These are phyloP conservation scores for Cheirogaleus major DNA, from an alignment of 2,797 vertebrate species.

Conservation along the genomic window DNA sequence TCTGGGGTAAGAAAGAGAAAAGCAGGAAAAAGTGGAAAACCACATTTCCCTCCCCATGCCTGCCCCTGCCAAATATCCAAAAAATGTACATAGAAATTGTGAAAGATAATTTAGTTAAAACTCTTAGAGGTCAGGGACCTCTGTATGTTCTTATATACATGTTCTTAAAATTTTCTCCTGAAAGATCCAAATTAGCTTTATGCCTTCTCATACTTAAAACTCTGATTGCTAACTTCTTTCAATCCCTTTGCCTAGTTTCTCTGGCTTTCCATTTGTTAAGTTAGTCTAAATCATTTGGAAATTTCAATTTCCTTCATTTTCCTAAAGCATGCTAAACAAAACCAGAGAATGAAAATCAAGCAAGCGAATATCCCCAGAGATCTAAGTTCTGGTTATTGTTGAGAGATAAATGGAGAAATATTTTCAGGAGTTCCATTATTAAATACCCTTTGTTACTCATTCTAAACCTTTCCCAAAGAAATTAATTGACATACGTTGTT, in stretches of 20 bases:
- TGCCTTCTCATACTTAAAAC: background rate
- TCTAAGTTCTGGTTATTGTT: background rate
- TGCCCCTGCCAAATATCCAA: background rate
- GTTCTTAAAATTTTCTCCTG: background rate
- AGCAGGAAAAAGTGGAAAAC: background rate
- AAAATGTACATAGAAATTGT: background rate
- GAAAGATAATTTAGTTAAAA: slow-evolving; percentile 3
- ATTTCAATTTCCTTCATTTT: slow-evolving; percentile 42
- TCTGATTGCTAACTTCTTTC: background rate
- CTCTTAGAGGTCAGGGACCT: background rate
- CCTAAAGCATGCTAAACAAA: slow-evolving; percentile 46
- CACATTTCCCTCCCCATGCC: background rate
- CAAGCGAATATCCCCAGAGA: background rate
- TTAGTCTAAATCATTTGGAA: slow-evolving; percentile 7
- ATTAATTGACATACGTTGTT: slow-evolving; percentile 27
- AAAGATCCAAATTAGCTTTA: background rate
- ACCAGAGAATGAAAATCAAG: background rate
- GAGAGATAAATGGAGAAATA: slow-evolving; percentile 15
- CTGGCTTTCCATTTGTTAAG: slow-evolving; percentile 25
- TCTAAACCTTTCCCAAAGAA: slow-evolving; percentile 17
- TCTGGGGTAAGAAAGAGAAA: background rate
- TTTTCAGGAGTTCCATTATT: background rate
- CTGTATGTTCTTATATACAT: background rate
- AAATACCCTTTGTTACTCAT: slow-evolving; percentile 2
- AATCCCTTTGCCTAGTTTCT: slow-evolving; percentile 33